Percentiles rank a stretch among this genome's conserved stretches.
phyloP scores from a whole-genome alignment of 2,888 invertebrate genomes.

The Schizotus pectinicornis region DNA sequence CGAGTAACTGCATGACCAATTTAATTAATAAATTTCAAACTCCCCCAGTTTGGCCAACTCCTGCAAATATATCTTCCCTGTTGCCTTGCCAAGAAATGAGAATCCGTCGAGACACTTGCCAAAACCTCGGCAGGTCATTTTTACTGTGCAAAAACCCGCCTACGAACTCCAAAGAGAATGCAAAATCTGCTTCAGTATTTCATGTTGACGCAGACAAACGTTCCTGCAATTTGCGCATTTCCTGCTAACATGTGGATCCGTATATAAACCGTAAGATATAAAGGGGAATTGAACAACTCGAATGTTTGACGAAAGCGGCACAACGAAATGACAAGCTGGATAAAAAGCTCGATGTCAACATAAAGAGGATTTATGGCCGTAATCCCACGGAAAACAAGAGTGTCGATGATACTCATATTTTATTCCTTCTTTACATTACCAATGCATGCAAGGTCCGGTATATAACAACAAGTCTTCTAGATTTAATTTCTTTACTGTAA shows the following conservation, averaged over 20 bases:
- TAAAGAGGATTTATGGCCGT: conserved; percentile 39
- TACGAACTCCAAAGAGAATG: conserved; percentile 36
- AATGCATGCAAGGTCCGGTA: conserved; percentile 8
- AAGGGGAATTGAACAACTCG: conserved; percentile 31
- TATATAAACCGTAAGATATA: conserved; percentile 34
- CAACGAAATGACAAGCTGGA: conserved; percentile 34
- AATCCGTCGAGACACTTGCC: conserved; percentile 35
- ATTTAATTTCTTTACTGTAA: neutral
- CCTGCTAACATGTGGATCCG: conserved; percentile 40
- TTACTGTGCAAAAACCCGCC: conserved; percentile 34
- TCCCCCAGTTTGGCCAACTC: too few species aligned
- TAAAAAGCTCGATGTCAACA: conserved; percentile 40
- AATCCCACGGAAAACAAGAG: conserved; percentile 38
- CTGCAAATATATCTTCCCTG: neutral
- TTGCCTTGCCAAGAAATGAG: conserved; percentile 35
- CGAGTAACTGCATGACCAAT: too few species aligned
- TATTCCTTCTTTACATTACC: conserved; percentile 35
- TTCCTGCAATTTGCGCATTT: conserved; percentile 46
- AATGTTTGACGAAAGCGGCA: conserved; percentile 34
- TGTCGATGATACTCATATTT: conserved; percentile 41
- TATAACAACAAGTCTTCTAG: neutral
- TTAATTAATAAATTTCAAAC: too few species aligned
- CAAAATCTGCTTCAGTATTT: conserved; percentile 45
- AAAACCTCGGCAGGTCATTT: conserved; percentile 40
- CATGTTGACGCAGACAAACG: conserved; percentile 44